Evolutionary conservation across 2,888 invertebrate species (phyloP).

Genomic region (Watsonalla binaria): DNA sequence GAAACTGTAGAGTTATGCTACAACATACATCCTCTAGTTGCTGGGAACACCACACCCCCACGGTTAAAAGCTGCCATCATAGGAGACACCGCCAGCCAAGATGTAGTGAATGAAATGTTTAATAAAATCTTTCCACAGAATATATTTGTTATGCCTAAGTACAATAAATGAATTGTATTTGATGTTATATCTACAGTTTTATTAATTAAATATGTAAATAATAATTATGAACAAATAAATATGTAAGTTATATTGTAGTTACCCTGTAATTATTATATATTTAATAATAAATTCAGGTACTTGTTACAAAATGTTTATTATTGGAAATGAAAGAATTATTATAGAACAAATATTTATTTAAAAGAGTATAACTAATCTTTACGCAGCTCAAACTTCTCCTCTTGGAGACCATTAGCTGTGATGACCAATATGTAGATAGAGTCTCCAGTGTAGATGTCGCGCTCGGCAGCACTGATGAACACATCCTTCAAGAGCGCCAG

Average conservation of each 20-base stretch:
- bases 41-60: constrained; percentile 86
- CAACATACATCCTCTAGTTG: constrained; percentile 87
- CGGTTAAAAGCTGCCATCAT: constrained; percentile 74
- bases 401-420: constrained; percentile 89
- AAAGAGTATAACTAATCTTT: constrained; percentile 84
- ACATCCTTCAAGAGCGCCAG: constrained; percentile 93
- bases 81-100: constrained; percentile 57
- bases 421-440: constrained; percentile 91
- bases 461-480: constrained; percentile 97
- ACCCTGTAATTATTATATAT: constrained; percentile 49
- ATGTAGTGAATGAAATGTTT: constrained; percentile 67
- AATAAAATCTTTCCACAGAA: constrained; percentile 70
- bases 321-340: constrained; percentile 11
- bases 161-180: constrained; percentile 64
- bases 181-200: constrained; percentile 32
- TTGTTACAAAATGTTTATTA: constrained; percentile 43
- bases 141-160: constrained; percentile 77
- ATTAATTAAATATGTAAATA: constrained; percentile 60
- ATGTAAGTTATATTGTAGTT: constrained; percentile 60
- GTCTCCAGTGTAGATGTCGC: constrained; percentile 99
- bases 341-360: constrained; percentile 19
- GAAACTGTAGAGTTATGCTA: constrained; percentile 82
- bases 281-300: constrained; percentile 59
- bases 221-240: constrained; percentile 57
- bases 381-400: constrained; percentile 88